Evolutionary conservation across 2,113 vertebrate species (phyloP).

Genomic region (Scolopax mira): DNA sequence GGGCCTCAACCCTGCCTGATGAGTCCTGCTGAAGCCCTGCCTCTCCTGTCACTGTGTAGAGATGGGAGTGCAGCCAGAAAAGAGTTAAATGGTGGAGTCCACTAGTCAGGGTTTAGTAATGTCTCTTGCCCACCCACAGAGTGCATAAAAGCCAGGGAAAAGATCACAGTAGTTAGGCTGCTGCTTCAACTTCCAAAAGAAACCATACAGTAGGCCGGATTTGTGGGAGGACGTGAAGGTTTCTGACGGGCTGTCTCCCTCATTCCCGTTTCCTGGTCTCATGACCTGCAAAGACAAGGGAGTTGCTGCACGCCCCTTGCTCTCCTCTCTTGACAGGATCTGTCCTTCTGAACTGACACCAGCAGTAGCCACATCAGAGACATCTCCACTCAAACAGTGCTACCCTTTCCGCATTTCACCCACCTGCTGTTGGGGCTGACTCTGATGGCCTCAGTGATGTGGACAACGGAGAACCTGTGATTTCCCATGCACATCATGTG

Average conservation of each 20-base stretch:
- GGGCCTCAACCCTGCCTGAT: not conserved
- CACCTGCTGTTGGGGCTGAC: not conserved
- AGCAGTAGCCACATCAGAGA: not conserved
- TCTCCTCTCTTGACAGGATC: not conserved
- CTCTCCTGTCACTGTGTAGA: not conserved
- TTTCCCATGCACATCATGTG: not conserved
- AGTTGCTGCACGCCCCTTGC: not conserved
- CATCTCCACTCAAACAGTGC: not conserved
- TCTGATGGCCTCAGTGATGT: accelerated
- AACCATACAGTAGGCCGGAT: not conserved
- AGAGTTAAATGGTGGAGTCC: not conserved
- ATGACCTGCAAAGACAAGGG: accelerated
- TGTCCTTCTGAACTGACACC: not conserved
- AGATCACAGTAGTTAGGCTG: not conserved
- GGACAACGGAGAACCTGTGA: accelerated
- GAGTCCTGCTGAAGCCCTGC: not conserved
- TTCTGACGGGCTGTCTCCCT: not conserved
- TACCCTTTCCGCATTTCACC: not conserved
- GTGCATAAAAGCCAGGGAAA: not conserved
- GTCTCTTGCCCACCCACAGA: not conserved
- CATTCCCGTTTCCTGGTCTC: accelerated
- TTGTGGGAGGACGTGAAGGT: not conserved
- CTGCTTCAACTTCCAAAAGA: not conserved
- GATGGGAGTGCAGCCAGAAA: not conserved
- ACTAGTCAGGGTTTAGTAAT: not conserved